A percentile compares a stretch with the other conserved stretches of the same genome.
Evolutionary conservation across 2,797 vertebrate genomes (phyloP).

Genomic region (Megaceryle alcyon): DNA sequence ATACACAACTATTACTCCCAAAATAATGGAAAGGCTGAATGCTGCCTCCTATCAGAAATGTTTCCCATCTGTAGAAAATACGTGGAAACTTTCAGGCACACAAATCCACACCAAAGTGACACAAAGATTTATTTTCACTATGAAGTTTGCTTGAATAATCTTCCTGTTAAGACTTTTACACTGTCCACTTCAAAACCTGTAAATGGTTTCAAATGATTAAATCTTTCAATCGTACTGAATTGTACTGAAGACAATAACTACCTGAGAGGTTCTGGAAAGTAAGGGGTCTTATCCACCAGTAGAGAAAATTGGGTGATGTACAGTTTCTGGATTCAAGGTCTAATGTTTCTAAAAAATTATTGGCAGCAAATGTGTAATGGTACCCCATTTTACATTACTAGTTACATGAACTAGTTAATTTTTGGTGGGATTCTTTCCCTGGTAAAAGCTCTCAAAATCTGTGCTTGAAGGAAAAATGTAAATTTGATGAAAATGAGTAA

Average conservation of each 20-base stretch:
- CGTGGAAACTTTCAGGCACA: neutral
- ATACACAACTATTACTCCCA: neutral
- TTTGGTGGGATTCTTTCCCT: neutral
- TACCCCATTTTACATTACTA: neutral
- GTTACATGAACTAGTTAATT: neutral
- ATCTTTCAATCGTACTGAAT: neutral
- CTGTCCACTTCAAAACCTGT: neutral
- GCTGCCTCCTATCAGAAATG: neutral
- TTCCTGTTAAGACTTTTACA: conserved; percentile 28
- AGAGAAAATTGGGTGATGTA: neutral
- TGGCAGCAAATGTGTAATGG: neutral
- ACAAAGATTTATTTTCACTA: neutral
- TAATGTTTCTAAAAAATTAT: neutral
- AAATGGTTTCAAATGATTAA: neutral
- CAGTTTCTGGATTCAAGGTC: neutral
- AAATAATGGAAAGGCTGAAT: neutral
- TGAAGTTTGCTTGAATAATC: neutral
- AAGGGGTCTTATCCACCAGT: neutral
- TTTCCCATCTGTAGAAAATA: neutral
- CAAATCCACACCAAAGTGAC: neutral
- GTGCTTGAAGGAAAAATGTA: neutral
- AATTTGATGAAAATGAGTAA: neutral
- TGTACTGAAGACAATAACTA: neutral
- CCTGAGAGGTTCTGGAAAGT: neutral
- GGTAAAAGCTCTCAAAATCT: neutral